Evolutionary conservation across 2,797 vertebrate genomes (phyloP).

Genomic region (Podarcis siculus): DNA sequence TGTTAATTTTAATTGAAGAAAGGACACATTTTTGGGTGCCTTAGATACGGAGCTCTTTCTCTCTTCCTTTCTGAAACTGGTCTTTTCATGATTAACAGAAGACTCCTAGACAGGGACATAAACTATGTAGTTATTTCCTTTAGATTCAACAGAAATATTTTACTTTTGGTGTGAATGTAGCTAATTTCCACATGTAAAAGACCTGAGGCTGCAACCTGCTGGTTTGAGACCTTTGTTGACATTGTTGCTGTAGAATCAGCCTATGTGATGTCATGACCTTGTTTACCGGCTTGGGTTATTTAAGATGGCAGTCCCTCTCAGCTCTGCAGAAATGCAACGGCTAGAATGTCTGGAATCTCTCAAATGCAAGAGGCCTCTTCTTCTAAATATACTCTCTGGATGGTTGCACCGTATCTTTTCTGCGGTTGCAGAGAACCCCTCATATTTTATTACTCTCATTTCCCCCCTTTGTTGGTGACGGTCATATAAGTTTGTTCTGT

Average conservation of each 20-base stretch:
- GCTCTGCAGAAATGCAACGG: conserved; percentile 30
- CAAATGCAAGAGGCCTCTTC: conserved; percentile 36
- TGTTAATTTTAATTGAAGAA: not conserved
- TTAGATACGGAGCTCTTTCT: not conserved
- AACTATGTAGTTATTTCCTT: not conserved
- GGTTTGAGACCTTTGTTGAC: not conserved
- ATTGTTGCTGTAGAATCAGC: not conserved
- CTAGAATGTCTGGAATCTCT: conserved; percentile 61
- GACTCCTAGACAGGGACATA: not conserved
- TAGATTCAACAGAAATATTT: not conserved
- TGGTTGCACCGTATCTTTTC: conserved; percentile 56
- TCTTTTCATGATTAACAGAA: not conserved
- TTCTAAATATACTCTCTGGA: conserved; percentile 66
- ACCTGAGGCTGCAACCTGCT: conserved; percentile 25
- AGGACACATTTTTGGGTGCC: not conserved
- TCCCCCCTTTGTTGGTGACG: conserved; percentile 26
- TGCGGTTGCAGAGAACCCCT: conserved; percentile 48
- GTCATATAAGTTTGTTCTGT: conserved; percentile 23
- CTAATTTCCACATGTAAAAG: not conserved
- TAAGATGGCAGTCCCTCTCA: conserved; percentile 51
- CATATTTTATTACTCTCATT: conserved; percentile 28
- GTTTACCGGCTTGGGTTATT: conserved; percentile 60
- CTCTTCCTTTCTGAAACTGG: not conserved
- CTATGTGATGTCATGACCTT: conserved; percentile 47
- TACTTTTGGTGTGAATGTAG: not conserved